phyloP scores from a whole-genome alignment of 2,888 invertebrate genomes.

The Pecten maximus region DNA sequence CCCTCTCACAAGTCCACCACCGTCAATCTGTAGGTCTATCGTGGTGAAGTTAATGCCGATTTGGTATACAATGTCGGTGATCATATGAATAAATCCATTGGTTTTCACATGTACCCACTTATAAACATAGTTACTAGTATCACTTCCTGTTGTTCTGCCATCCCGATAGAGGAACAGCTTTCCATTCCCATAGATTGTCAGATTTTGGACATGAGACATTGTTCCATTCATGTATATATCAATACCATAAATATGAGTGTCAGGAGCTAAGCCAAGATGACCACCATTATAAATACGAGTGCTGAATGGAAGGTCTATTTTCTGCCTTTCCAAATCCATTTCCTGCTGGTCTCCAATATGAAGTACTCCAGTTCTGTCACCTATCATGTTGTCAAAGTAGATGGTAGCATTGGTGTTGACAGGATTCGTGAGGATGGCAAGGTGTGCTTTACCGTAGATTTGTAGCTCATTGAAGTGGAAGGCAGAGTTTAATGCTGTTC shows the following conservation, averaged over 20 bases:
- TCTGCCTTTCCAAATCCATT: slow-evolving; percentile 66
- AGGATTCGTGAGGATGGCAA: slow-evolving; percentile 69
- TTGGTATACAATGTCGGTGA: slow-evolving; percentile 69
- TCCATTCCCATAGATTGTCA: slow-evolving; percentile 72
- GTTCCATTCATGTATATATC: slow-evolving; percentile 73
- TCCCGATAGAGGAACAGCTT: slow-evolving; percentile 68
- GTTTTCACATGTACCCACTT: slow-evolving; percentile 72
- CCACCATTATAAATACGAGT: slow-evolving; percentile 72
- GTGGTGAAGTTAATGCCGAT: slow-evolving; percentile 65
- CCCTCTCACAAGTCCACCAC: slow-evolving; percentile 70
- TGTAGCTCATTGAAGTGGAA: slow-evolving; percentile 74
- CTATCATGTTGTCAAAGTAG: slow-evolving; percentile 72
- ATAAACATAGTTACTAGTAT: slow-evolving; percentile 66
- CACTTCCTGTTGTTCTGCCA: slow-evolving; percentile 62
- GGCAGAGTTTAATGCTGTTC: slow-evolving; percentile 58
- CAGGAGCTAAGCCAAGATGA: slow-evolving; percentile 70
- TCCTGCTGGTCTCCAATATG: slow-evolving; percentile 69
- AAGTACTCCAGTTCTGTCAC: slow-evolving; percentile 72
- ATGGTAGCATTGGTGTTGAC: slow-evolving; percentile 60
- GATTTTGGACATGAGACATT: slow-evolving; percentile 67
- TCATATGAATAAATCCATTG: slow-evolving; percentile 71
- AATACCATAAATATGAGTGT: slow-evolving; percentile 70
- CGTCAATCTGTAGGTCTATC: slow-evolving; percentile 68
- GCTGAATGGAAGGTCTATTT: slow-evolving; percentile 74
- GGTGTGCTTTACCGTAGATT: slow-evolving; percentile 72